Conservation (phyloP, 2,888 invertebrate species). For the Drepanosiphum platanoidis region DNA sequence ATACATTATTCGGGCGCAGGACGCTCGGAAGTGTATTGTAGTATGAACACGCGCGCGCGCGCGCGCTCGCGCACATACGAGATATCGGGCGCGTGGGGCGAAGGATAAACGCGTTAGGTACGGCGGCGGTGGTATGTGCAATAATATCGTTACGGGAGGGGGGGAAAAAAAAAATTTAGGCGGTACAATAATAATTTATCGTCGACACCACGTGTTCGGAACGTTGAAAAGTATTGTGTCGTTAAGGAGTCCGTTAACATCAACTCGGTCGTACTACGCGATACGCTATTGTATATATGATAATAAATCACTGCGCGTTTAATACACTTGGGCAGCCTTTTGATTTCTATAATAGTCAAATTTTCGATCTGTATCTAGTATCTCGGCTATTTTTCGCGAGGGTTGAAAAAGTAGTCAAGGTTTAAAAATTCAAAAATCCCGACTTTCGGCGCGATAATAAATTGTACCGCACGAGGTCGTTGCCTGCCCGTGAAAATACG, state of each 20-base stretch:
- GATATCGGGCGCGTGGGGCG: too few relatives aligned
- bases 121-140: neutral
- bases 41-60: neutral
- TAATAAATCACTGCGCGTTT: neutral
- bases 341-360: too few relatives aligned
- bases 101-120: neutral
- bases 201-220: slow-evolving; percentile 37
- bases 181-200: slow-evolving; percentile 50
- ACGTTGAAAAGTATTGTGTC: slow-evolving; percentile 20
- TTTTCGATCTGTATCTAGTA: too few relatives aligned
- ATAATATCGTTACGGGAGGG: slow-evolving; percentile 1
- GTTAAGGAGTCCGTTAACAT: neutral
- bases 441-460: too few relatives aligned
- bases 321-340: too few relatives aligned
- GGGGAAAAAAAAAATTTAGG: neutral
- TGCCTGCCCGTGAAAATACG: too few relatives aligned
- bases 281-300: neutral
- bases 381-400: too few relatives aligned
- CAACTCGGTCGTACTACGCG: neutral
- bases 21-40: neutral
- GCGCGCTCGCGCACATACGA: too few relatives aligned
- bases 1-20: slow-evolving; percentile 9
- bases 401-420: too few relatives aligned
- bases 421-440: too few relatives aligned
- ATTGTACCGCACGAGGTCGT: too few relatives aligned